Conservation (phyloP, 2,888 invertebrate species). For the Gortyna flavago region DNA sequence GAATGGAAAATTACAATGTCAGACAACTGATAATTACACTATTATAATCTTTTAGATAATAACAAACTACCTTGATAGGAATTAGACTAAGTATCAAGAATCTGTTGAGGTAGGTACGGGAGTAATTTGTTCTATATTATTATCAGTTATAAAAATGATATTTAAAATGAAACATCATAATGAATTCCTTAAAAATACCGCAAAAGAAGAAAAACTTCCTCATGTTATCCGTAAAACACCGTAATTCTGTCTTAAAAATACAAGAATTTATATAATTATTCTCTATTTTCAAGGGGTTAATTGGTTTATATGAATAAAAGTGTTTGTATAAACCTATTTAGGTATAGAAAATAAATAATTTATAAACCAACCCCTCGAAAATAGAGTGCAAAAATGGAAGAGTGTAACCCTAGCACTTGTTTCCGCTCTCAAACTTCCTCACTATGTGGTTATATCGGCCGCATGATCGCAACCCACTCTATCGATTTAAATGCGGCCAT, state of each 20-base stretch:
- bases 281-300: no score
- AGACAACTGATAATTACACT: no score
- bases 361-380: neutral
- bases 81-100: no score
- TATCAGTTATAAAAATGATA: neutral
- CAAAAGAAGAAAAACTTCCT: neutral
- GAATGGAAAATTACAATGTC: no score
- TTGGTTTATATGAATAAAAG: no score
- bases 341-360: no score
- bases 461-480: neutral
- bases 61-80: neutral
- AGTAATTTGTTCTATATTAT: neutral
- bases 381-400: neutral
- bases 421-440: neutral
- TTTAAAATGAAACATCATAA: neutral
- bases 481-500: slow-evolving; percentile 54
- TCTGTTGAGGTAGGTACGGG: no score
- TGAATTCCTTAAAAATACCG: neutral
- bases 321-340: no score
- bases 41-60: neutral
- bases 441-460: neutral
- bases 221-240: neutral
- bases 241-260: neutral
- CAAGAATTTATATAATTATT: neutral
- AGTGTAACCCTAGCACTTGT: neutral